A percentile compares a stretch with the other conserved stretches of the same genome.
These are phyloP conservation scores for Allophyes oxyacanthae DNA, from an alignment of 2,888 invertebrate genomes.

Conservation along the genomic window DNA sequence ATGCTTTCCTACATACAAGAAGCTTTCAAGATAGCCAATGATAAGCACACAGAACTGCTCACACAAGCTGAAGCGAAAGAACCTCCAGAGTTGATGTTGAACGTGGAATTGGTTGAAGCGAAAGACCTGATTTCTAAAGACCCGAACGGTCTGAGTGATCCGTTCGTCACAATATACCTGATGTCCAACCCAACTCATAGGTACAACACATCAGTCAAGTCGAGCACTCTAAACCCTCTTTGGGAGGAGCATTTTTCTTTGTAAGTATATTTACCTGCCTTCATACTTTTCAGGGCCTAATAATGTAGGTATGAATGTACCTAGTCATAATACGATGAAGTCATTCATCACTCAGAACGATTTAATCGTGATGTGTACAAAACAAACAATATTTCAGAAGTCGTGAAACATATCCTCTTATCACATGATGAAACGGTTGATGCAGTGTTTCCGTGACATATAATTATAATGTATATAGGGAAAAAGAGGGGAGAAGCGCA, in stretches of 20 bases:
- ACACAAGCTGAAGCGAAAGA: constrained; percentile 93
- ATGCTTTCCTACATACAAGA: constrained; percentile 94
- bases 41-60: constrained; percentile 92
- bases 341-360: not conserved
- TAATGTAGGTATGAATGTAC: too few relatives aligned
- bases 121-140: constrained; percentile 96
- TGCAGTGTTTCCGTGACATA: constrained; percentile 28
- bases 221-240: constrained; percentile 95
- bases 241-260: constrained; percentile 99
- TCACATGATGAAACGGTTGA: constrained; percentile 31
- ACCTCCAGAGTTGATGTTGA: constrained; percentile 95
- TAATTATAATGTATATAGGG: constrained; percentile 26
- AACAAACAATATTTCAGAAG: constrained; percentile 11
- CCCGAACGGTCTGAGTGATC: constrained; percentile 98
- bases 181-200: constrained; percentile 93
- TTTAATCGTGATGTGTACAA: constrained; percentile 16
- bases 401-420: constrained; percentile 20
- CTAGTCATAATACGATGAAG: too few relatives aligned
- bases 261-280: constrained; percentile 89
- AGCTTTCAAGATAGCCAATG: constrained; percentile 93
- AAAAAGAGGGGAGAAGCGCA: constrained; percentile 23
- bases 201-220: constrained; percentile 97
- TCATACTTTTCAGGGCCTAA: not conserved
- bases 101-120: constrained; percentile 96
- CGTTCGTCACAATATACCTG: constrained; percentile 97